These are phyloP conservation scores for Aurelia sp. DNA, from an alignment of 30 jellyfish, hydroid and myxozoan species.

Conservation along the genomic window DNA sequence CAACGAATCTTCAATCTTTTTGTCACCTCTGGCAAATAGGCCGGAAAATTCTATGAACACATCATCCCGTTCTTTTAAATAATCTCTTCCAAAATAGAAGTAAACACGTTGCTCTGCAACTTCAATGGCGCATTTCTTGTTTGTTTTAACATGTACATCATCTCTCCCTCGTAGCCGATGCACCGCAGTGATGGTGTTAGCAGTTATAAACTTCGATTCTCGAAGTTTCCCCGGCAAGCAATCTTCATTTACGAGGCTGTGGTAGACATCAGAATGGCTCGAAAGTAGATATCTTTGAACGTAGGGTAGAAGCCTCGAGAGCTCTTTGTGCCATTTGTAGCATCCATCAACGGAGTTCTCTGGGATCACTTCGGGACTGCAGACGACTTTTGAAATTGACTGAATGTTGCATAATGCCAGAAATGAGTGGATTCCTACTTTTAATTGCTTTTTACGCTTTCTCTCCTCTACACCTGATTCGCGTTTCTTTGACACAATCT, in stretches of 20 bases:
- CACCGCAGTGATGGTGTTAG: constrained; percentile 44
- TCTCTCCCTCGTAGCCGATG: constrained; percentile 42
- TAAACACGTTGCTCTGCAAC: constrained; percentile 22
- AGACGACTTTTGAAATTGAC: constrained; percentile 21
- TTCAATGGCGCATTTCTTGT: constrained; percentile 24
- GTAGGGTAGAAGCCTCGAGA: constrained; percentile 38
- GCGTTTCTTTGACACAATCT: neutral
- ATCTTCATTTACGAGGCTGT: constrained; percentile 10
- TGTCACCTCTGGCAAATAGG: constrained; percentile 23
- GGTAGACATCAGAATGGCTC: constrained; percentile 24
- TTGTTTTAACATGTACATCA: constrained; percentile 32
- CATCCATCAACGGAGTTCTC: constrained; percentile 57
- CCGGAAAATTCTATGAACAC: constrained; percentile 35
- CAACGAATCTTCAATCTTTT: neutral
- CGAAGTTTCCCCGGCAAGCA: constrained; percentile 23
- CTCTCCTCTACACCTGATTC: neutral
- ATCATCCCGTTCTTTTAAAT: constrained; percentile 37
- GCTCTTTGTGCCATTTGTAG: constrained; percentile 58
- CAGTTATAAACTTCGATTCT: constrained; percentile 38
- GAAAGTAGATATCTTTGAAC: constrained; percentile 56
- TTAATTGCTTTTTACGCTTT: neutral
- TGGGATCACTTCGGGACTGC: constrained; percentile 59
- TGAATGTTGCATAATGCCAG: constrained; percentile 44
- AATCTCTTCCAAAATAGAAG: constrained; percentile 15
- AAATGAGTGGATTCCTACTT: constrained; percentile 50